phyloP scores from a whole-genome alignment of 2,113 vertebrate genomes.

The Amblyopsis rosae region DNA sequence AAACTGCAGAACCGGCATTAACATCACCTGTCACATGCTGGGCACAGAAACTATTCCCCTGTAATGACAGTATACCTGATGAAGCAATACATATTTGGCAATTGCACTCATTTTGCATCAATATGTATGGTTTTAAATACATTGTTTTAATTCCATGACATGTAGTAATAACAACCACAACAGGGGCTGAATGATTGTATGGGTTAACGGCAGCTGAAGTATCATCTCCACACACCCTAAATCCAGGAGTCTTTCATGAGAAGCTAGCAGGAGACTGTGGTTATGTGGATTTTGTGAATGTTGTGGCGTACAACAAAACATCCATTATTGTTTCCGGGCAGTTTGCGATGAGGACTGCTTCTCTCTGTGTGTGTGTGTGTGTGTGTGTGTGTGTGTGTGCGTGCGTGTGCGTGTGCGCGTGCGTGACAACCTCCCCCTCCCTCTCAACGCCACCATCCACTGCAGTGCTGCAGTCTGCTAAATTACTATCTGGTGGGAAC shows the following conservation, averaged over 20 bases:
- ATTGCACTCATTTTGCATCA: no score
- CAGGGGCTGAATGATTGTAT: no score
- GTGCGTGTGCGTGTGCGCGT: not conserved
- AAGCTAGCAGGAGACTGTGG: no score
- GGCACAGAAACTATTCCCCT: not conserved
- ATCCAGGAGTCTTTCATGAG: no score
- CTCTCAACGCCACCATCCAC: conserved; percentile 48
- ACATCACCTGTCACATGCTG: conserved; percentile 3
- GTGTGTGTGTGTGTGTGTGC: not conserved
- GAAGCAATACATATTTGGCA: no score
- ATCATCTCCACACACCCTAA: no score
- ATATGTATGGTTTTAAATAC: no score
- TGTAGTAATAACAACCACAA: no score
- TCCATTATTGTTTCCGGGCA: not conserved
- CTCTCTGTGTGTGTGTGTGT: conserved; percentile 5
- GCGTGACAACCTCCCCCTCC: conserved; percentile 40
- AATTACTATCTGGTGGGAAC: conserved; percentile 66
- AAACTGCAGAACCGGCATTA: not conserved
- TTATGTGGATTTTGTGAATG: no score
- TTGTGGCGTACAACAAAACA: not conserved
- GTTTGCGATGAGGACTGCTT: not conserved
- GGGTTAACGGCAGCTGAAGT: no score
- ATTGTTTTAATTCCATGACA: no score
- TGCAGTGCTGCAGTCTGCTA: conserved; percentile 75
- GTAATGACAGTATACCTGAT: no score